Percentiles rank a stretch among this genome's conserved stretches.
phyloP scores from a whole-genome alignment of 2,113 vertebrate species.

The Poicephalus meyeri region DNA sequence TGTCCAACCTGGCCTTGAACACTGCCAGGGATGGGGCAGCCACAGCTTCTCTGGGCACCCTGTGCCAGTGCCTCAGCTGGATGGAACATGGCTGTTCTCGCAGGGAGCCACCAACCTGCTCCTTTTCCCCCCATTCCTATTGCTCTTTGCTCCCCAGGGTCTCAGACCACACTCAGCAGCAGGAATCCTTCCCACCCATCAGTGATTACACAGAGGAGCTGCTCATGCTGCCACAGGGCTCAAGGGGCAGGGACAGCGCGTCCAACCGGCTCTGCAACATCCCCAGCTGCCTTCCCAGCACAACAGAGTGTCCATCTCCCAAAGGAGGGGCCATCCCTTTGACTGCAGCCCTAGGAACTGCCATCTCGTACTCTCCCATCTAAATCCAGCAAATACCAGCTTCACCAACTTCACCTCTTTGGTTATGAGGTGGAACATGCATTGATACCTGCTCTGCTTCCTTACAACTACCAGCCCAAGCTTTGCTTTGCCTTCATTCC shows the following conservation, averaged over 20 bases:
- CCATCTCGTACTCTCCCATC: neutral
- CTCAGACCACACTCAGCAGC: neutral
- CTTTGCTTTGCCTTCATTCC: neutral
- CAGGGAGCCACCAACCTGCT: accelerated
- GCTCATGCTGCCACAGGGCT: neutral
- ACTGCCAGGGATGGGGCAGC: no score
- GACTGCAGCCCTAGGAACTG: neutral
- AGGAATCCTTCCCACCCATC: neutral
- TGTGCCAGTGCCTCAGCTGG: neutral
- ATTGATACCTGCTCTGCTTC: accelerated
- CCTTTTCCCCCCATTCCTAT: no score
- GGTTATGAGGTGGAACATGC: accelerated
- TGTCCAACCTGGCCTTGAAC: no score
- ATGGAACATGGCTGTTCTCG: neutral
- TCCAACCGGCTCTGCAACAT: neutral
- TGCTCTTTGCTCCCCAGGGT: neutral
- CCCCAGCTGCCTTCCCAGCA: neutral
- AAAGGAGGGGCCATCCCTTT: accelerated
- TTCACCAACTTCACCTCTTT: neutral
- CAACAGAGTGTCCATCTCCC: neutral
- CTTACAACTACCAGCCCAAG: neutral
- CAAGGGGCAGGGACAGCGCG: neutral
- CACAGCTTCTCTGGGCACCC: no score
- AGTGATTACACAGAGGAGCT: neutral
- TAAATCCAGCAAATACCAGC: neutral